Evolutionary conservation across 2,797 vertebrate genomes (phyloP).

Genomic region (Syndactyla subalaris): DNA sequence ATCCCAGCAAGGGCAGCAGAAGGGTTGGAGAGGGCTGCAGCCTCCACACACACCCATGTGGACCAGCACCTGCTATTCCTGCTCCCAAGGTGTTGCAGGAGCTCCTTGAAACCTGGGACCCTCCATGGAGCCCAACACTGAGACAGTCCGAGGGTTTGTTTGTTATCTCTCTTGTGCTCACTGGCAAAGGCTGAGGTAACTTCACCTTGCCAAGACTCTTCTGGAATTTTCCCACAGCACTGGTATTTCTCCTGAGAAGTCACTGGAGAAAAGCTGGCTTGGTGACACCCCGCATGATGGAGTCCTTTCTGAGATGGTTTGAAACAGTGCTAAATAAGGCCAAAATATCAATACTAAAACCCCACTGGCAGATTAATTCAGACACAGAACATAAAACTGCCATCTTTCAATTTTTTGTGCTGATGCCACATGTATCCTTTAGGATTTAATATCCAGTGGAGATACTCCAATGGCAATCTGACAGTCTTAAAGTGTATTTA

Average conservation of each 20-base stretch:
- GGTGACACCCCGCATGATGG: accelerated
- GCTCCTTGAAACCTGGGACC: neutral
- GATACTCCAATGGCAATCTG: neutral
- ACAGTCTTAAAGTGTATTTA: neutral
- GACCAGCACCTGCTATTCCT: neutral
- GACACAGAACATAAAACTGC: neutral
- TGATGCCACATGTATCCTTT: neutral
- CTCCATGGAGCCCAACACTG: neutral
- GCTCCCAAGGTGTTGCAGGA: neutral
- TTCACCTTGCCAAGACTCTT: neutral
- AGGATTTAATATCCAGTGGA: neutral
- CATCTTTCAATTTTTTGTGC: neutral
- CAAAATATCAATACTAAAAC: neutral
- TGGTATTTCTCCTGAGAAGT: neutral
- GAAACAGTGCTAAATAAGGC: neutral
- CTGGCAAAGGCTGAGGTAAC: neutral
- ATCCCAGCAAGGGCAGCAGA: neutral
- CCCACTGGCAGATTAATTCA: neutral
- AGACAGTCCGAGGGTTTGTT: neutral
- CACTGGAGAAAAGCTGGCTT: neutral
- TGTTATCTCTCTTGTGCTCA: neutral
- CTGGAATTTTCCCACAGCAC: neutral
- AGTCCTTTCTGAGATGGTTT: neutral
- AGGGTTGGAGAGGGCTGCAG: neutral
- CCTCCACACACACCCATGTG: accelerated